Evolutionary conservation across 2,797 vertebrate species (phyloP), one percentile per base, ranked within the genome.

Genomic region (Danio kyathit): DNA sequence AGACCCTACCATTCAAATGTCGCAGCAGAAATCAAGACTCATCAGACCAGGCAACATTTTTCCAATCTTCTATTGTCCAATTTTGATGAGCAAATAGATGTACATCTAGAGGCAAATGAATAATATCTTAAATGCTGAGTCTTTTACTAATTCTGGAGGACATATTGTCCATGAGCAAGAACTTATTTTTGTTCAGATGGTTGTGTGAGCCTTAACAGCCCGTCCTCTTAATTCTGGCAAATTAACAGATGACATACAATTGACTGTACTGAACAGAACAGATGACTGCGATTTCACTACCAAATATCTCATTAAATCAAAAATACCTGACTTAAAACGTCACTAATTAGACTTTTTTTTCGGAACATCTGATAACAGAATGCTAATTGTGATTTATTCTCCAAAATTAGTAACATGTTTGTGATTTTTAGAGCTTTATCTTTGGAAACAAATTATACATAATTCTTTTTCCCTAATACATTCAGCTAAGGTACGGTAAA

Each of bases 401-500:
- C 12, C 4, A 46, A 56, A 73, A 41, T 59, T 29, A 11, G 56
- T 46, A 59, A 74, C 13, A 44, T 59, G 41, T 57, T 74, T 60
- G 43, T 38, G 14, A 60, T 29, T 49, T 48, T 59, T n/a, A 4
- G 5, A 57, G 43, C 41, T 46, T 46, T 60, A 19, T 11, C 17
- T 21, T 29, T 29, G 29, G 52, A 57, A 57, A 13, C 19, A 5
- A 17, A 40, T 9, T 5, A 57, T n/a, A 40, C 6, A 56, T 29
- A 2, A 61, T 40, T 60, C 16, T 29, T 19, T 29, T 29, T 29
- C 29, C 29, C 16, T 5, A 48, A 48, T 48, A 60, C 5, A 5
- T 60, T 60, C 19, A 2, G 14, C 8, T 48, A 21, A 67, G 77
- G 72, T 86, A 88, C 29, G 3, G 29, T 29, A 29, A 29, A 29